Base-by-base conservation (phyloP, 30 jellyfish, hydroid and myxozoan genomes). In the Rhopilema esculentum region DNA sequence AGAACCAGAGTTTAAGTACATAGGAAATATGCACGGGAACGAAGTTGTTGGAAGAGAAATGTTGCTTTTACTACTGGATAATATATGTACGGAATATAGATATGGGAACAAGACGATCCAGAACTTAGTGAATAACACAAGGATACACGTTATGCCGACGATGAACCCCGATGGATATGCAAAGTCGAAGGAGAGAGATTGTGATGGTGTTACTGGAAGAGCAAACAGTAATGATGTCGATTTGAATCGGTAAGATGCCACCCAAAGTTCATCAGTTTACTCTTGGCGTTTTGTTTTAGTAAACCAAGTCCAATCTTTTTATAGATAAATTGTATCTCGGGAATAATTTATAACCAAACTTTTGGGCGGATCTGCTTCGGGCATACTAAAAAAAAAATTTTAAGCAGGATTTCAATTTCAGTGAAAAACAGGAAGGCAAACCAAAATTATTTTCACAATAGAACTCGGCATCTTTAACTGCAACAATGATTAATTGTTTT, bases 121-220 rank as follows among this genome's bases (percentile, higher is more conserved):
- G 29, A 23, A 48, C 0, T 57, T 94, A 74, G 80, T 94, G 48
- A 76, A 89, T 26, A 86, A 63, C 51, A 96, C 97, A 6, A 70
- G 98, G 26, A 91, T 96, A 26, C 99, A 96, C 80, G 64, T 96
- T 15, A 50, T 96, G 98, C 98, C 98, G 21, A 50, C 96, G 32
- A 96, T 96, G 99, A 96, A 96, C 67, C 99, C 99, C 4, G 99
- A 96, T 88, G 99, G 99, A 9, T 96, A 90, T 79, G 97, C 83
- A 32, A 86, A 49, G 27, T 48, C 97, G 4, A 71, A 61, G 18
- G 98, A 77, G 61, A 81, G 88, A 0, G 98, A 91, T 49, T 88
- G 99, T 68, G 75, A 57, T 27, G 63, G 96, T 64, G 78, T 89
- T 8, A 63, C 64, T 8, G 99, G 99, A 0, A 84, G 99, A 75